Evolutionary conservation across 2,113 vertebrate species (phyloP).

Genomic region (Pogonocichla stellata): DNA sequence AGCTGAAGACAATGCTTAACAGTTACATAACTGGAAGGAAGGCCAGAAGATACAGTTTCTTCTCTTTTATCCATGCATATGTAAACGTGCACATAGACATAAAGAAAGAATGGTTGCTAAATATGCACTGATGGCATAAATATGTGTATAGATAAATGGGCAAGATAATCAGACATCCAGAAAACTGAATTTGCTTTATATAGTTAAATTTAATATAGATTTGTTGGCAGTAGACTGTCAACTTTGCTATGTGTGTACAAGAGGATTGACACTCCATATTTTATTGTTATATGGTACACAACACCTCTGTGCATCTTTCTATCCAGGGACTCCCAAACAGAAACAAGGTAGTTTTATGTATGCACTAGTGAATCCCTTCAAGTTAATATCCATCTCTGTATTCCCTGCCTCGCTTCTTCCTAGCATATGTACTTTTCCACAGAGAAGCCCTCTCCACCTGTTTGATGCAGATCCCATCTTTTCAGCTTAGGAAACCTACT

Average conservation of each 20-base stretch:
- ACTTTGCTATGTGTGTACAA: fast-evolving
- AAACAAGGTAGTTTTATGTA: neutral
- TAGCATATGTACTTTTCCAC: neutral
- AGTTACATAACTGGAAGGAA: neutral
- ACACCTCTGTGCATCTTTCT: neutral
- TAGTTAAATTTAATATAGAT: neutral
- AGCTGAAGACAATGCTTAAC: neutral
- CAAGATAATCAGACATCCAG: neutral
- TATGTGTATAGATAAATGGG: neutral
- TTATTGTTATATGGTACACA: neutral
- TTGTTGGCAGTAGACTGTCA: neutral
- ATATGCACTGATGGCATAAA: neutral
- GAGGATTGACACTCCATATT: neutral
- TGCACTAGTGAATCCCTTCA: neutral
- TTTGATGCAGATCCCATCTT: neutral
- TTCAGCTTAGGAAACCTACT: neutral
- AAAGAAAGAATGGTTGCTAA: neutral
- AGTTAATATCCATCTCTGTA: neutral
- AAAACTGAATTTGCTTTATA: neutral
- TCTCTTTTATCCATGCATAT: neutral
- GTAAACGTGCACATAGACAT: neutral
- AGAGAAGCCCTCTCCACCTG: neutral
- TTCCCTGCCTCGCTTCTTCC: neutral
- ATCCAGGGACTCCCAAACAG: neutral
- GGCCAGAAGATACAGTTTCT: neutral